Evolutionary conservation across 1,140 invertebrate species (phyloP), one percentile per base, ranked within the genome.

Genomic region (Heliconius hewitsoni): DNA sequence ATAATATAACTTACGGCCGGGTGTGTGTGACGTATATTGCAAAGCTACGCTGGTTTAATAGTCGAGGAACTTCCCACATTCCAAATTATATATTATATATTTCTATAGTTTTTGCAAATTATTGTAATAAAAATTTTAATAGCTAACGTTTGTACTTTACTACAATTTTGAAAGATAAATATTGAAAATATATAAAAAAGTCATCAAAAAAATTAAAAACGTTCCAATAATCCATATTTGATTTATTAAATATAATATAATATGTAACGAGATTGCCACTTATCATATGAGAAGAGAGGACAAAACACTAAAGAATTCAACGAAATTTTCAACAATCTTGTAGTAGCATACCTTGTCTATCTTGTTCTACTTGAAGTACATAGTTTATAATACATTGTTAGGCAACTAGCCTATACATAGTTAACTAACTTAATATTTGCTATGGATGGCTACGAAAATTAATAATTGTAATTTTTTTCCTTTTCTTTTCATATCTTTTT

Each of bases 21-120:
- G 60, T 66, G 60, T 66, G 27, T 66, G 60, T 30, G 60, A 66
- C 60, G 60, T 66, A 66, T 66, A 66, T 66, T 66, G 60, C 23
- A 30, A 30, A 66, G 27, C 60, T 66, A 5, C 27, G 60, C 27
- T 16, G 11, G 60, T 66, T 66, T 66, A 27, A 66, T 66, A 66
- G 60, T 66, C 60, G 30, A 66, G 9, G 60, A 66, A 6, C 11
- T 27, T 66, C n/a, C 9, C 55, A 60, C 55, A 60, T n/a, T 60
- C 19, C 23, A 66, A 27, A 27, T 66, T 6, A 30, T 23, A 2
- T 66, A 5, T 66, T 13, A 3, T 66, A 66, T 30, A 27, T 30
- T 66, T 27, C 11, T 30, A 30, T 66, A 5, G 1, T 66, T 13
- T 8, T 23, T 57, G 8, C 11, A 57, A 57, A 23, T 57, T 55